Conservation (phyloP, 2,113 vertebrate genomes). For the Bujurquina vittata region DNA sequence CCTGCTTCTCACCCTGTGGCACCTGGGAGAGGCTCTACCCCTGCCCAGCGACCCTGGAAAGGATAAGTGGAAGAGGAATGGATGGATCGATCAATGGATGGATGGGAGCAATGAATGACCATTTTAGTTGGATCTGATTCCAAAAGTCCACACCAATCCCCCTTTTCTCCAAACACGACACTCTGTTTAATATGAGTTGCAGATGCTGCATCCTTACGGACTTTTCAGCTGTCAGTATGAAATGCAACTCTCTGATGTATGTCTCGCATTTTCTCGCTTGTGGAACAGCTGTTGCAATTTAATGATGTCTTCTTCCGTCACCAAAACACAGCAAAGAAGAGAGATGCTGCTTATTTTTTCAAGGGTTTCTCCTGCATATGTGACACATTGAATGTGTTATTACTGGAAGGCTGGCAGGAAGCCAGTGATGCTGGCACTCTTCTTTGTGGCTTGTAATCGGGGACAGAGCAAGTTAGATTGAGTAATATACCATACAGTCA, state of each 20-base stretch:
- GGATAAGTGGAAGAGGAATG: no score
- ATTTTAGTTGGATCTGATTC: background rate
- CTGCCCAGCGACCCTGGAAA: no score
- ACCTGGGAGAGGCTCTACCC: no score
- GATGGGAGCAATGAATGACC: background rate
- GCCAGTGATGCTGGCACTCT: background rate
- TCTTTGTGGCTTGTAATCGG: background rate
- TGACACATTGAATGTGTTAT: background rate
- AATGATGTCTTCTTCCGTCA: background rate
- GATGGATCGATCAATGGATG: background rate
- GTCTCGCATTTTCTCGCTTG: background rate
- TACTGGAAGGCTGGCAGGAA: background rate
- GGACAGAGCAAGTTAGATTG: background rate
- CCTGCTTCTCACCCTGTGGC: no score
- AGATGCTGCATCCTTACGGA: background rate
- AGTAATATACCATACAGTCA: background rate
- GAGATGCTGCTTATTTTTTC: background rate
- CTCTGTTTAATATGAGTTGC: background rate
- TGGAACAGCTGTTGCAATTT: constrained; percentile 5
- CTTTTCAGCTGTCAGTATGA: background rate
- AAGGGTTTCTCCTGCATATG: background rate
- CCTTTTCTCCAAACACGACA: background rate
- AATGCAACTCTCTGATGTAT: background rate
- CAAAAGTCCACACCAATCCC: background rate
- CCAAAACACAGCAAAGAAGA: background rate